Base-by-base conservation (phyloP, 2,888 invertebrate species). In the Polymixis lichenea region DNA sequence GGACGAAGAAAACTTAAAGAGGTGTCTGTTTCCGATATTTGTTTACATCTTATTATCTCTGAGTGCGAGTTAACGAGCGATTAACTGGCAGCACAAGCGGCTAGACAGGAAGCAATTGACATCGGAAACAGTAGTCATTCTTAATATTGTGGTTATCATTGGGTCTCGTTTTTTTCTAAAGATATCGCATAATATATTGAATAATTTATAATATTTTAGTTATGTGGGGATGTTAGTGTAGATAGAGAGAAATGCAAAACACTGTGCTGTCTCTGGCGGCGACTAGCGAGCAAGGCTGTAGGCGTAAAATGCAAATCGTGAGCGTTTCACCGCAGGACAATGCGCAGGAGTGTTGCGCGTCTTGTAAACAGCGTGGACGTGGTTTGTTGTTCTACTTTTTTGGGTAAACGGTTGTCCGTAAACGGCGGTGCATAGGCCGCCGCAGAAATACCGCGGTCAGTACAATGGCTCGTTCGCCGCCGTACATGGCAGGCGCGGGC, bases 321-420 rank as follows among this genome's bases (percentile, higher is more conserved):
- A 83, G 87, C 93, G 94, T 96, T 95, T 95, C 95, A 94, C 95
- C 92, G 89, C 91, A 92, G 92, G 93, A 95, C 96, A 96, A 96
- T 95, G 95, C 94, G 92, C 85, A 90, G 91, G 89, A 92, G 95
- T 96, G 96, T 96, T 93, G 94, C 90, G 90, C 91, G 91, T 93
- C 95, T 92, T 96, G 96, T 96, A 95, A 96, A 96, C 96, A 96
- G 91, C 92, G 88, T 90, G 89, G 93, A 91, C 93, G 92, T 91
- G 93, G 94, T 93, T 94, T 93, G 95, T 93, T 94, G 96, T 95
- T 95, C 95, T 95, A 95, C 96, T 96, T 96, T 96, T 96, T 96
- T 96, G 95, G 96, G 93, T 95, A 94, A 96, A 94, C 93, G 93
- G 92, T 93, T 90, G 89, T 90, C 95, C 96, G 90, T 96, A 96